Evolutionary conservation across 2,797 vertebrate genomes (phyloP).

Genomic region (Telmatherina bonti): DNA sequence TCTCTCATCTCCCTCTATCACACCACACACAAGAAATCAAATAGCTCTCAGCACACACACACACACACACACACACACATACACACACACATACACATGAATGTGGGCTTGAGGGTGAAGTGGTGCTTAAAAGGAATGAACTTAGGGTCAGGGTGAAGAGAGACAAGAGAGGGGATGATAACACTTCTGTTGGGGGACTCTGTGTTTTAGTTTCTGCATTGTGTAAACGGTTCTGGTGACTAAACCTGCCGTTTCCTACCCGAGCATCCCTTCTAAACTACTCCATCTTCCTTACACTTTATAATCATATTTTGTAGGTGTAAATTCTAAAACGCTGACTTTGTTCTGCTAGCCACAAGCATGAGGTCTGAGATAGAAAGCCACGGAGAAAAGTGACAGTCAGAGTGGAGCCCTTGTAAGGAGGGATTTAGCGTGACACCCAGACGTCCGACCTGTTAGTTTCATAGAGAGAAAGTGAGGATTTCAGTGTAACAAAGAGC

Average conservation of each 20-base stretch:
- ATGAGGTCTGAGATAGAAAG: conserved; percentile 48
- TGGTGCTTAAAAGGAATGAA: conserved; percentile 67
- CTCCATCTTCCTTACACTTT: conserved; percentile 25
- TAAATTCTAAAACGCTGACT: conserved; percentile 23
- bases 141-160: conserved; percentile 63
- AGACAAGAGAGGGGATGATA: conserved; percentile 49
- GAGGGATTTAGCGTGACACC: conserved; percentile 71
- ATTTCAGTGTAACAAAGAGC: conserved; percentile 63
- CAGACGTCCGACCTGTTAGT: conserved; percentile 73
- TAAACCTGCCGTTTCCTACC: conserved; percentile 15
- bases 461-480: conserved; percentile 66
- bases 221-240: conserved; percentile 13
- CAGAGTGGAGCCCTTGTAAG: conserved; percentile 48
- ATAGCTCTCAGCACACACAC: conserved; percentile 19
- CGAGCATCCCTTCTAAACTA: conserved; percentile 24
- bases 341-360: conserved; percentile 23
- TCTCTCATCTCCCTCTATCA: conserved; percentile 59
- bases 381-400: conserved; percentile 48
- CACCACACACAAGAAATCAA: conserved; percentile 50
- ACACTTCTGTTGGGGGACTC: conserved; percentile 28
- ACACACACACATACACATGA: conserved; percentile 24
- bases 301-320: conserved; percentile 36
- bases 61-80: no score
- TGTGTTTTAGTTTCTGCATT: conserved; percentile 35
- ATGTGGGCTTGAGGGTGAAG: conserved; percentile 64